Conservation (phyloP, 1,140 invertebrate genomes). For the Wasmannia auropunctata region DNA sequence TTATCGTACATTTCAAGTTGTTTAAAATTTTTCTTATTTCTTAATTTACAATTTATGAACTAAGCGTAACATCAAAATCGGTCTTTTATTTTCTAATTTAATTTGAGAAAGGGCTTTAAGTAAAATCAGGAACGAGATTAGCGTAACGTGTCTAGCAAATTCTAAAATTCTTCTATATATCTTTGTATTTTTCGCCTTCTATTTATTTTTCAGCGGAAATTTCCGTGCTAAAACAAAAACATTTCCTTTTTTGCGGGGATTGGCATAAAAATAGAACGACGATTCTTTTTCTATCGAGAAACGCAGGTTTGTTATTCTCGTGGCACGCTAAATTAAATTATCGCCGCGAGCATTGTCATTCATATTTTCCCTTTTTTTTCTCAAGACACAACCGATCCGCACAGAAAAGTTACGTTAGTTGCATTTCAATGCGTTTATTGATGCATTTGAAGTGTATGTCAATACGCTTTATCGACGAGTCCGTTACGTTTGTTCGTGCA, state of each 20-base stretch:
- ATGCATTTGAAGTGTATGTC: conserved; percentile 27
- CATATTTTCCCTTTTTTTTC: conserved; percentile 14
- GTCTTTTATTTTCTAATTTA: too few relatives aligned
- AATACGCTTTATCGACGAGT: conserved; percentile 37
- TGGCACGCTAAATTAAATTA: conserved; percentile 41
- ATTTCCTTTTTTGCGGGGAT: not conserved
- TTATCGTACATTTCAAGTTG: not conserved
- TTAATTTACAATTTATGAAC: not conserved
- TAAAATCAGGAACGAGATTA: not conserved
- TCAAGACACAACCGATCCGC: too few relatives aligned
- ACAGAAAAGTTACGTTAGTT: conserved; percentile 23
- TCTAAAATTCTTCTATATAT: too few relatives aligned
- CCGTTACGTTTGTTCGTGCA: conserved; percentile 32
- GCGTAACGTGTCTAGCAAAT: not conserved
- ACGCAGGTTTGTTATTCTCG: conserved; percentile 25
- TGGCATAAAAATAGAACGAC: not conserved
- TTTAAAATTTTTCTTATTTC: not conserved
- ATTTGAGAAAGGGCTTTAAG: not conserved
- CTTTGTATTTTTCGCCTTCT: not conserved
- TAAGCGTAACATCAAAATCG: not conserved
- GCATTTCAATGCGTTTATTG: conserved; percentile 46
- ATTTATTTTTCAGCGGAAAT: not conserved
- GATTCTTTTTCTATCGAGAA: conserved; percentile 25
- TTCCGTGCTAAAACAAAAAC: not conserved
- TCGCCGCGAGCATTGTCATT: conserved; percentile 36